Conservation (phyloP, 1,140 invertebrate species). For the Lepidotrigona ventralis region DNA sequence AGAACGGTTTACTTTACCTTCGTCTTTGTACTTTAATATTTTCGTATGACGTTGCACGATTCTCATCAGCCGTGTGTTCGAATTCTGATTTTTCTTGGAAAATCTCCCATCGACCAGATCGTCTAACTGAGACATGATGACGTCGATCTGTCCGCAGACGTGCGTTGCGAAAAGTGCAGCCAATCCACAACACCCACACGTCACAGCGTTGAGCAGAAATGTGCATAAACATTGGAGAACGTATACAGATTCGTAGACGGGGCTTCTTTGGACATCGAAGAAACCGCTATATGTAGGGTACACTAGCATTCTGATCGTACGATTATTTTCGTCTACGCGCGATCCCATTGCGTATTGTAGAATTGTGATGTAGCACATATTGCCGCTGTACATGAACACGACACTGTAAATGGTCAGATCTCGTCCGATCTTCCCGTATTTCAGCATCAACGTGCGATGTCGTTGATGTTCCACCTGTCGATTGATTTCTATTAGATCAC, state of each 20-base stretch:
- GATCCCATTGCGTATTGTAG: conserved; percentile 3
- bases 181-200: conserved; percentile 29
- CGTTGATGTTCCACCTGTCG: conserved; percentile 30
- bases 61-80: conserved; percentile 19
- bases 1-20: background rate
- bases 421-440: conserved; percentile 48
- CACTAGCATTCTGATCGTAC: conserved; percentile 38
- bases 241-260: conserved; percentile 56
- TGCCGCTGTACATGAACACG: conserved; percentile 51
- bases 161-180: background rate
- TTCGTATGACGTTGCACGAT: conserved; percentile 49
- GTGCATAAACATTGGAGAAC: conserved; percentile 32
- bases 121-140: conserved; percentile 49
- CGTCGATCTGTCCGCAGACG: conserved; percentile 52
- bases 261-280: conserved; percentile 31
- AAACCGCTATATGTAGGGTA: conserved; percentile 54
- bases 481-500: background rate
- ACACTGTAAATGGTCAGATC: conserved; percentile 44
- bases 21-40: conserved; percentile 29
- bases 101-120: conserved; percentile 27
- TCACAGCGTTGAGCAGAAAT: conserved; percentile 31
- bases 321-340: conserved; percentile 30
- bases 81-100: background rate
- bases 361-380: conserved; percentile 33
- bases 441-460: conserved; percentile 41